Evolutionary conservation across 2,888 invertebrate genomes (phyloP).

Genomic region (Melipona beecheii): DNA sequence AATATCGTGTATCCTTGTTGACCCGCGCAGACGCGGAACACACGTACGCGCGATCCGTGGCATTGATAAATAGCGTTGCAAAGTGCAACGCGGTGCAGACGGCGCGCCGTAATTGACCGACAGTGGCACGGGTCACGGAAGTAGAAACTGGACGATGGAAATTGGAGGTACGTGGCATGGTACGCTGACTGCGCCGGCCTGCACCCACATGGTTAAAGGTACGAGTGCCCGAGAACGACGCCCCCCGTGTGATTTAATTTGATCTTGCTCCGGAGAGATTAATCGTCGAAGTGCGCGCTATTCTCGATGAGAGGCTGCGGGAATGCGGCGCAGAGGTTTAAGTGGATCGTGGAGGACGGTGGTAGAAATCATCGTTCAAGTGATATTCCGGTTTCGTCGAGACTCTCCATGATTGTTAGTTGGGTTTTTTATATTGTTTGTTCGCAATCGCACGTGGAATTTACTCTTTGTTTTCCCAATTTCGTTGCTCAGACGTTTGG

Average conservation of each 20-base stretch:
- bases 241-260: background rate
- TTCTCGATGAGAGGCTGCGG: background rate
- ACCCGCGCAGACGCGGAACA: slow-evolving; percentile 54
- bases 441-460: background rate
- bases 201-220: background rate
- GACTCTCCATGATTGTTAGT: background rate
- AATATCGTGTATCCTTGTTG: slow-evolving; percentile 52
- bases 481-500: background rate
- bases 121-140: slow-evolving; percentile 30
- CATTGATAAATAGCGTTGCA: slow-evolving; percentile 54
- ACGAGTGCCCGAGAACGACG: slow-evolving; percentile 7
- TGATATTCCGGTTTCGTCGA: no score
- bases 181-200: background rate
- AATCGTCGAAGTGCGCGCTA: background rate
- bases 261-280: slow-evolving; percentile 7
- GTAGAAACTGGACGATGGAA: slow-evolving; percentile 42
- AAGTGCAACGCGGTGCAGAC: slow-evolving; percentile 40
- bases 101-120: slow-evolving; percentile 45
- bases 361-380: background rate
- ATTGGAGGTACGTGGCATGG: slow-evolving; percentile 25
- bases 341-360: background rate
- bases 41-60: slow-evolving; percentile 46
- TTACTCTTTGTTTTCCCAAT: background rate
- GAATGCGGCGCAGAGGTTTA: background rate
- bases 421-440: background rate